phyloP scores from a whole-genome alignment of 1,140 invertebrate species.

The Anastrepha ludens region DNA sequence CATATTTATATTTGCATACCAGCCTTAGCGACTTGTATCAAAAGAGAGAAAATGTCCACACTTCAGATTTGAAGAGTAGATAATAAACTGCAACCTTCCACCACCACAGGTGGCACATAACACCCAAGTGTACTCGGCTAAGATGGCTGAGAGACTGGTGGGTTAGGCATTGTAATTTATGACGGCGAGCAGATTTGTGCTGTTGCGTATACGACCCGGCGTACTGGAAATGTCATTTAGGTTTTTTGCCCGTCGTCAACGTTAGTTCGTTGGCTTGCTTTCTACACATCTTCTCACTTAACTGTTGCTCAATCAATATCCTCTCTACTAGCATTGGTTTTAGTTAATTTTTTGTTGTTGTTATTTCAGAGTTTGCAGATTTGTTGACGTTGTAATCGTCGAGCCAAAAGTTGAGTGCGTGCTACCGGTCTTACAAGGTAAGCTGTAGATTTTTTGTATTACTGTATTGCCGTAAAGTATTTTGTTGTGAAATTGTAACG shows the following conservation, averaged over 20 bases:
- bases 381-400: not conserved
- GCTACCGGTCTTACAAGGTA: not conserved
- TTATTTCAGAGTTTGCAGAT: not conserved
- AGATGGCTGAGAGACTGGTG: not conserved
- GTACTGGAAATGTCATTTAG: not conserved
- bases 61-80: too few relatives aligned
- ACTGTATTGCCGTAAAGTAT: not conserved
- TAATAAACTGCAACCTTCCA: too few relatives aligned
- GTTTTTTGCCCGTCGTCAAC: not conserved
- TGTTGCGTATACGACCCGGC: conserved; percentile 2
- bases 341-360: not conserved
- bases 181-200: not conserved
- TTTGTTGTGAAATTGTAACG: too few relatives aligned
- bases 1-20: too few relatives aligned
- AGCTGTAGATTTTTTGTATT: conserved; percentile 5
- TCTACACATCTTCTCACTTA: not conserved
- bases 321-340: not conserved
- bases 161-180: not conserved
- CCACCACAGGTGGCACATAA: too few relatives aligned
- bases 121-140: not conserved
- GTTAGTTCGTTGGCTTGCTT: not conserved
- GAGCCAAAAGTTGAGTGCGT: not conserved
- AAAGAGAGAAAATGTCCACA: too few relatives aligned
- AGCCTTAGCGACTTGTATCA: too few relatives aligned
- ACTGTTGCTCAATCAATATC: not conserved